A percentile compares a stretch with the other conserved stretches of the same genome.
phyloP scores from a whole-genome alignment of 1,140 invertebrate species.

The Cydia fagiglandana region DNA sequence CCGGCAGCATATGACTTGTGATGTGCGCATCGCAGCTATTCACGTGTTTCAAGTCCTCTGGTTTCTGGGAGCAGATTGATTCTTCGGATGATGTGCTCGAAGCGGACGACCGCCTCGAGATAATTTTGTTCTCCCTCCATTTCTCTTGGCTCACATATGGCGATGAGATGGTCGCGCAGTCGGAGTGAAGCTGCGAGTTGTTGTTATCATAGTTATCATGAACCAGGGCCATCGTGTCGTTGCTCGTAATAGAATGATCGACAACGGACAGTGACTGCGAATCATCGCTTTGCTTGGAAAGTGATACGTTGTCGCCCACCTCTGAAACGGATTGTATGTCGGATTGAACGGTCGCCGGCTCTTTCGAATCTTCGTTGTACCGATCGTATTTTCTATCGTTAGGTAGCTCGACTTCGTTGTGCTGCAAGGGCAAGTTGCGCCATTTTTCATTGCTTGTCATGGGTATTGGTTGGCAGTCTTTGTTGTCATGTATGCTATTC shows the following conservation, averaged over 20 bases:
- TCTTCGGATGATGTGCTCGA: constrained; percentile 83
- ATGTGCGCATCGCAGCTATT: constrained; percentile 46
- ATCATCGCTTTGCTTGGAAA: constrained; percentile 73
- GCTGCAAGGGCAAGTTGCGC: constrained; percentile 43
- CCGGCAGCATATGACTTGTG: constrained; percentile 62
- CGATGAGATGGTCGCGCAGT: constrained; percentile 82
- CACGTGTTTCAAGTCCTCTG: constrained; percentile 62
- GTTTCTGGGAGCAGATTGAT: constrained; percentile 78
- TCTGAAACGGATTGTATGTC: constrained; percentile 64
- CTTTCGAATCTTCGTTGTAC: constrained; percentile 60
- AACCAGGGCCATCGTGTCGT: constrained; percentile 61
- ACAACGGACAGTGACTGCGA: constrained; percentile 69
- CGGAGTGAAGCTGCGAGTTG: constrained; percentile 76
- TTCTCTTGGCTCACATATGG: constrained; percentile 85
- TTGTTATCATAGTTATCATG: constrained; percentile 73
- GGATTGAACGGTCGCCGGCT: constrained; percentile 52
- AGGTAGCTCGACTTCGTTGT: constrained; percentile 47
- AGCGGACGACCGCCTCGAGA: constrained; percentile 85
- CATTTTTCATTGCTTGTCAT: constrained; percentile 59
- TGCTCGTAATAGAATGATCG: constrained; percentile 62
- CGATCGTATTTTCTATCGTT: constrained; percentile 57
- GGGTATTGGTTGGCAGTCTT: constrained; percentile 45
- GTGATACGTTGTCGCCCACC: constrained; percentile 61
- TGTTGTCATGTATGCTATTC: constrained; percentile 38
- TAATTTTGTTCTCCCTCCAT: constrained; percentile 86